These are phyloP conservation scores for Slavum lentiscoides DNA, from an alignment of 2,888 invertebrate genomes.

Conservation along the genomic window DNA sequence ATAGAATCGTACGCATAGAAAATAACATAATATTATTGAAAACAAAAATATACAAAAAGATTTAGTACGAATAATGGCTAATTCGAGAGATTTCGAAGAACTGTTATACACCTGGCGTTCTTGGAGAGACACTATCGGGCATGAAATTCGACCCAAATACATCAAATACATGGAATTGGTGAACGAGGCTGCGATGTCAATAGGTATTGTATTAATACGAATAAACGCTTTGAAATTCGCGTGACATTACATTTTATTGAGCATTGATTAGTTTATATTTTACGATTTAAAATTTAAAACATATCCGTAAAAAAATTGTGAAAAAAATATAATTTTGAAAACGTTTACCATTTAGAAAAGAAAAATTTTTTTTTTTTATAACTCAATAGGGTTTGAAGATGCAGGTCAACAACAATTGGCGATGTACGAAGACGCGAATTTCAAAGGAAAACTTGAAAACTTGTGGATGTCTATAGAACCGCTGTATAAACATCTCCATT, in stretches of 20 bases:
- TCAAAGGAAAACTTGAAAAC: conserved; percentile 65
- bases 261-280: too few species aligned
- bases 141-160: conserved; percentile 74
- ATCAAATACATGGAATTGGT: conserved; percentile 77
- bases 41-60: conserved; percentile 59
- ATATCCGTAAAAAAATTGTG: too few species aligned
- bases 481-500: conserved; percentile 80
- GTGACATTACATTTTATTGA: too few species aligned
- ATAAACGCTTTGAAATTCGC: too few species aligned
- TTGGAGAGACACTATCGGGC: conserved; percentile 80
- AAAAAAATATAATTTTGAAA: too few species aligned
- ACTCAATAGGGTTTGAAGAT: conserved; percentile 70
- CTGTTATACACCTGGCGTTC: conserved; percentile 77
- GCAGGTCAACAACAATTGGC: conserved; percentile 81
- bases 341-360: too few species aligned
- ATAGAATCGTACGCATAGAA: background rate
- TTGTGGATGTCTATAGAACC: conserved; percentile 71
- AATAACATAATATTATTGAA: background rate
- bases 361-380: too few species aligned
- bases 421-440: conserved; percentile 72
- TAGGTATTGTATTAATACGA: conserved; percentile 64
- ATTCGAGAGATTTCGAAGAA: conserved; percentile 75
- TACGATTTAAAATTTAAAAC: too few species aligned
- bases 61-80: conserved; percentile 68
- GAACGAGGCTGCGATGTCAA: conserved; percentile 76